Conservation (phyloP, 1,140 invertebrate species). For the Danaus plexippus region DNA sequence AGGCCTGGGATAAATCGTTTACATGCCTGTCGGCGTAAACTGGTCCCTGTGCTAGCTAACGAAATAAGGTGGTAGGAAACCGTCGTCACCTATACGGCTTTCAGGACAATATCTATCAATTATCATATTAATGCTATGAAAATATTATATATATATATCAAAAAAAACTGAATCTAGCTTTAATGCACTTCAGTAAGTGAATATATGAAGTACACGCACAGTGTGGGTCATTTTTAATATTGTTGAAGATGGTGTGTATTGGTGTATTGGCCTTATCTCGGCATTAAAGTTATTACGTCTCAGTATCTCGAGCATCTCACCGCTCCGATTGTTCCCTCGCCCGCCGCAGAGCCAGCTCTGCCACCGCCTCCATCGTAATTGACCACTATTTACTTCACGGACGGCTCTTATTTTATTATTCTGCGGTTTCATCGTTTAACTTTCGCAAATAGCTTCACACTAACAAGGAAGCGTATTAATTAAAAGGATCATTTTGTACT, state of each 20-base stretch:
- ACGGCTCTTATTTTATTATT: constrained; percentile 57
- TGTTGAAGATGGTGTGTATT: constrained; percentile 42
- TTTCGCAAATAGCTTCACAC: constrained; percentile 17
- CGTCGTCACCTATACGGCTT: constrained; percentile 11
- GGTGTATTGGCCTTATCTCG: constrained; percentile 56
- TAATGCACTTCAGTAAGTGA: constrained; percentile 9
- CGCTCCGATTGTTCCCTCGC: constrained; percentile 67
- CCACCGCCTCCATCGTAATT: constrained; percentile 57
- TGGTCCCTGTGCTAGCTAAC: constrained; percentile 48
- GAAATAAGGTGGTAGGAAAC: constrained; percentile 41
- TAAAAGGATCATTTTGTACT: constrained; percentile 8
- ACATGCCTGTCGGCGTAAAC: constrained; percentile 70
- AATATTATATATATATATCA: no score
- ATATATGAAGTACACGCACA: constrained; percentile 28
- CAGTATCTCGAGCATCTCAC: constrained; percentile 65
- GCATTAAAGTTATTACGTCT: constrained; percentile 67
- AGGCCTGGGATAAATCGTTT: constrained; percentile 67
- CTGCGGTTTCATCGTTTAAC: constrained; percentile 34
- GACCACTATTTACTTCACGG: constrained; percentile 64
- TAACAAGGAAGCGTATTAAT: constrained; percentile 34
- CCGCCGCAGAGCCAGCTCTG: constrained; percentile 41
- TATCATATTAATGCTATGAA: no score
- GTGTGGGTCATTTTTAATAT: constrained; percentile 38
- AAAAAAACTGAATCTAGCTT: constrained; percentile 12
- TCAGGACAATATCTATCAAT: no score